Evolutionary conservation across 2,797 vertebrate genomes (phyloP), one percentile per base, ranked within the genome.

Genomic region (Mustela erminea): DNA sequence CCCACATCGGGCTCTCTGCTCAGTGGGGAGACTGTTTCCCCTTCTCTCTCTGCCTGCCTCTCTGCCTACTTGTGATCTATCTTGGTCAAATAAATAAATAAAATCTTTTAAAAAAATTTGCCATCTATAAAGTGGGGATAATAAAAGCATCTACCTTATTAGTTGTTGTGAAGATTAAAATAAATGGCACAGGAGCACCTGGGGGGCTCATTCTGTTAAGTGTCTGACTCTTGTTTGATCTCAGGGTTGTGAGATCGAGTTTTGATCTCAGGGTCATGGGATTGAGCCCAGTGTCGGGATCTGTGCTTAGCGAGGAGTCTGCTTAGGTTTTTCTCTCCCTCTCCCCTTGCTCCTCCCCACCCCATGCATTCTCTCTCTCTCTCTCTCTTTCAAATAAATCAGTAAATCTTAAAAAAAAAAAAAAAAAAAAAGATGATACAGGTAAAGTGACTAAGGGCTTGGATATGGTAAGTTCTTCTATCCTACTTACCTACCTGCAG

Each of bases 91-190:
- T 54, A 54, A 17, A 52, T 52, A 52, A 54, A 18, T 18, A 54
- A 54, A 54, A 54, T 17, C 17, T 18, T 54, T 54, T 52, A 17
- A 1, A 54, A 54, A 54, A 54, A 35, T 64, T 64, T 58, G 43
- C 4, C 7, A 23, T 70, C 23, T 70, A 32, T 75, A 82, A 82
- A 58, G 11, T 66, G 1, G 35, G 72, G 43, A 54, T 27, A 66
- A 41, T 90, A 82, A 86, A 82, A 80, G 49, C 6, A 75, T 81
- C 56, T 93, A 32, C 64, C 27, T 78, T 35, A 68, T 85, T 82
- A 89, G 29, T 21, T 68, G 58, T 58, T 41, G 15, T 83, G 75
- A 83, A 96, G 54, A 66, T 80, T 72, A 46, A 95, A 92, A 70
- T 62, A 83, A 70, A 46, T 68, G 17, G 32, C 32, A 25, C 7